These are phyloP conservation scores for Telmatherina bonti DNA, from an alignment of 2,797 vertebrate species.

Conservation along the genomic window DNA sequence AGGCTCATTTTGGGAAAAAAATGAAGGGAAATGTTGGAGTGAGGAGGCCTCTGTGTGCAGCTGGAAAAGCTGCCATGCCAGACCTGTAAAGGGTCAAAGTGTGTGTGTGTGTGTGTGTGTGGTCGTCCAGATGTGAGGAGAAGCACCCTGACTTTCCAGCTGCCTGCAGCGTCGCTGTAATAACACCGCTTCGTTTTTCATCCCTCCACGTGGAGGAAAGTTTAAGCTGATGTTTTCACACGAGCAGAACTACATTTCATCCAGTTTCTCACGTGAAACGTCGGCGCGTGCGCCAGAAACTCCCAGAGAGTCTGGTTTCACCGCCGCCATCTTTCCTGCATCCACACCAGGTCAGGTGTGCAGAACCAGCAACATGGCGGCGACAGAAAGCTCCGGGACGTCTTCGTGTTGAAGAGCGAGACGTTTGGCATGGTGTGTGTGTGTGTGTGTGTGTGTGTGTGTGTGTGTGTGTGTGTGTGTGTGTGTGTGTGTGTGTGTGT, in stretches of 20 bases:
- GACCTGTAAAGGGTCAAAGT: conserved; percentile 1
- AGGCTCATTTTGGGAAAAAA: neutral
- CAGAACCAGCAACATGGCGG: too few relatives aligned
- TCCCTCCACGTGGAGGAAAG: neutral
- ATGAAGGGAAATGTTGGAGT: neutral
- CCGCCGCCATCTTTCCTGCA: too few relatives aligned
- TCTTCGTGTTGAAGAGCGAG: too few relatives aligned
- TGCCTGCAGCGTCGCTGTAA: conserved; percentile 4
- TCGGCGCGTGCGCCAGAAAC: neutral
- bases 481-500: too few relatives aligned
- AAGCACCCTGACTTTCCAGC: conserved; percentile 16
- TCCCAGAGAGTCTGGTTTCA: neutral
- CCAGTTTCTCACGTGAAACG: neutral
- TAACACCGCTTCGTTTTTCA: neutral
- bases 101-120: conserved; percentile 7
- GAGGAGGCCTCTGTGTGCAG: neutral
- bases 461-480: too few relatives aligned
- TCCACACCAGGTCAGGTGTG: too few relatives aligned
- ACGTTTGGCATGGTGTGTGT: too few relatives aligned
- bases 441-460: too few relatives aligned
- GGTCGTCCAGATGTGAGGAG: conserved; percentile 29
- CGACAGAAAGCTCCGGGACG: too few relatives aligned
- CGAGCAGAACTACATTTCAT: neutral
- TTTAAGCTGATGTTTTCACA: conserved; percentile 3
- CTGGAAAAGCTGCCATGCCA: neutral